Conservation (phyloP, 2,888 invertebrate species). For the Drosophila mimetica region DNA sequence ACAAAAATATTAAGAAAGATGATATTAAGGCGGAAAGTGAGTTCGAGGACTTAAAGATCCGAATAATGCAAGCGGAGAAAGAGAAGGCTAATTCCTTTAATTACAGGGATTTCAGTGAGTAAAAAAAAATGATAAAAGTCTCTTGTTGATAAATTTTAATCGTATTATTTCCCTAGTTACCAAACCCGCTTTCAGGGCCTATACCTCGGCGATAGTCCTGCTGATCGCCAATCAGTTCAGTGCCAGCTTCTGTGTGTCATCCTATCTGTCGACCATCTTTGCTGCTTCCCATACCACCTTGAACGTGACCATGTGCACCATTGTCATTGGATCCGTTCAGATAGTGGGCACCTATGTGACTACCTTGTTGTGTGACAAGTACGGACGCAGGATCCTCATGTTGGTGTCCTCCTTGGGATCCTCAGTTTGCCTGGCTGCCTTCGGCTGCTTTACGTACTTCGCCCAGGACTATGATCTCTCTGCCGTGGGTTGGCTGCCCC, state of each 20-base stretch:
- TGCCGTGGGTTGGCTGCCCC: conserved; percentile 64
- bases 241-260: conserved; percentile 69
- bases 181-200: conserved; percentile 58
- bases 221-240: conserved; percentile 65
- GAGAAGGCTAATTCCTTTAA: conserved; percentile 32
- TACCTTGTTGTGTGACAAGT: conserved; percentile 68
- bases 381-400: conserved; percentile 72
- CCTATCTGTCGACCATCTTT: conserved; percentile 76
- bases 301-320: conserved; percentile 69
- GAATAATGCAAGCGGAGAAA: conserved; percentile 47
- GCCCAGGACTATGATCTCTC: conserved; percentile 35
- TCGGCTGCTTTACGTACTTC: conserved; percentile 67
- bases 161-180: conserved; percentile 49
- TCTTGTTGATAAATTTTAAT: neutral
- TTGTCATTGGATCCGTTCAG: conserved; percentile 76
- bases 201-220: conserved; percentile 56
- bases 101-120: conserved; percentile 78
- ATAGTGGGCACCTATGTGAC: conserved; percentile 71
- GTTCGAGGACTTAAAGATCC: conserved; percentile 50
- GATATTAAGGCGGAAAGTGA: conserved; percentile 57
- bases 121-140: neutral
- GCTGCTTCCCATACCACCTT: conserved; percentile 63
- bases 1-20: conserved; percentile 54
- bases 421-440: conserved; percentile 56
- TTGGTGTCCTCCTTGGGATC: conserved; percentile 65